Evolutionary conservation across 2,888 invertebrate genomes (phyloP).

Genomic region (Prostheceraeus crozeri): DNA sequence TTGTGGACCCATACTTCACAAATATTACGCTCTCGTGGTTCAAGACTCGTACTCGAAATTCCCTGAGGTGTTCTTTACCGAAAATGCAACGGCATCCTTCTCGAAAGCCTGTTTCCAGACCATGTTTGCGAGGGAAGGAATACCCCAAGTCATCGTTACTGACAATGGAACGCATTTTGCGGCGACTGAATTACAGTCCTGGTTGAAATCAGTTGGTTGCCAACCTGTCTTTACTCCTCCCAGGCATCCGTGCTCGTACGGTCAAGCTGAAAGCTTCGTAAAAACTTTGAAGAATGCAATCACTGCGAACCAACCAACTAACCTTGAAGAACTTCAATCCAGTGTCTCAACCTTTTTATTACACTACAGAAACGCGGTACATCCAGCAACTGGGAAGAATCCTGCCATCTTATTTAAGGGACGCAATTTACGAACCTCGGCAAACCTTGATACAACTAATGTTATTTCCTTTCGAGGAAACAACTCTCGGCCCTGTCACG

Average conservation of each 20-base stretch:
- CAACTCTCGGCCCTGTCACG: slow-evolving; percentile 11
- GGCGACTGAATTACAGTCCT: neutral
- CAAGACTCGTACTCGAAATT: neutral
- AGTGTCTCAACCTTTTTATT: neutral
- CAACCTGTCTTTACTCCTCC: slow-evolving; percentile 18
- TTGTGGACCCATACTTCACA: slow-evolving; percentile 1
- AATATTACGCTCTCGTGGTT: slow-evolving; percentile 1
- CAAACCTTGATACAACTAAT: slow-evolving; percentile 23
- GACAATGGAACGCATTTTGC: slow-evolving; percentile 12
- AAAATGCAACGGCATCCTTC: neutral
- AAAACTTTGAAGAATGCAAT: slow-evolving; percentile 7
- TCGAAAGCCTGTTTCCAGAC: neutral
- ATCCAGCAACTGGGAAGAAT: slow-evolving; percentile 1
- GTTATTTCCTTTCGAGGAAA: slow-evolving; percentile 26
- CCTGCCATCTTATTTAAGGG: slow-evolving; percentile 28
- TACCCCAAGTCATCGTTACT: neutral
- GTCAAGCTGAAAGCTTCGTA: slow-evolving; percentile 25
- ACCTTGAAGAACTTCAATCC: neutral
- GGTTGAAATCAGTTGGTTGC: slow-evolving; percentile 10
- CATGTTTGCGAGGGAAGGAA: neutral
- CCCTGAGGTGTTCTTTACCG: slow-evolving; percentile 12
- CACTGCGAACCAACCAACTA: slow-evolving; percentile 9
- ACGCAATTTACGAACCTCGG: slow-evolving; percentile 23
- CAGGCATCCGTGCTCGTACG: slow-evolving; percentile 18
- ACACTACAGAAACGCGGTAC: slow-evolving; percentile 26